Evolutionary conservation across 2,113 vertebrate species (phyloP).

Genomic region (Eclectus roratus): DNA sequence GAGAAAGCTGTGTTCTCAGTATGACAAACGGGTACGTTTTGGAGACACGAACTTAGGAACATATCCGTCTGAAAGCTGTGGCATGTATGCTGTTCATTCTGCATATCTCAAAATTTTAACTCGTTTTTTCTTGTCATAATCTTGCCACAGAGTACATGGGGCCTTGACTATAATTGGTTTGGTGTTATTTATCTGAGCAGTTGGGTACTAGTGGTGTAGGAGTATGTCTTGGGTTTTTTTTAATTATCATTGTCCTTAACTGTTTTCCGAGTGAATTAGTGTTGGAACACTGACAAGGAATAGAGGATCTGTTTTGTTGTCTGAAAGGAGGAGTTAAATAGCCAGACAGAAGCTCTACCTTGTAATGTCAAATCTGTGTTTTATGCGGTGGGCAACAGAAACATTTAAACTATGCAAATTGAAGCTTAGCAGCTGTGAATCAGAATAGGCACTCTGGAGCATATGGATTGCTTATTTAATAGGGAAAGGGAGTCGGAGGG

Average conservation of each 20-base stretch:
- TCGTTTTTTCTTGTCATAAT: neutral
- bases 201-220: neutral
- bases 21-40: neutral
- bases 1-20: neutral
- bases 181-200: neutral
- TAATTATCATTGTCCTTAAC: neutral
- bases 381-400: conserved; percentile 33
- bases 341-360: conserved; percentile 19
- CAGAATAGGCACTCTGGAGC: conserved; percentile 32
- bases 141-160: neutral
- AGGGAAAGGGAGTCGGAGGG: neutral
- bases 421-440: conserved; percentile 41
- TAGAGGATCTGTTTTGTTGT: neutral
- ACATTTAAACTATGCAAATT: conserved; percentile 74
- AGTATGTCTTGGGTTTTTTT: neutral
- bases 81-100: neutral
- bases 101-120: neutral
- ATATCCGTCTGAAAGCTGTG: neutral
- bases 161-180: neutral
- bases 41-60: neutral
- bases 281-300: neutral
- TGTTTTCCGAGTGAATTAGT: conserved; percentile 18
- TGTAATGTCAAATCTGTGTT: neutral
- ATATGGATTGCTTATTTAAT: neutral
- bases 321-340: conserved; percentile 45